Base-by-base conservation (phyloP, 2,113 vertebrate species). In the Xenopus borealis region DNA sequence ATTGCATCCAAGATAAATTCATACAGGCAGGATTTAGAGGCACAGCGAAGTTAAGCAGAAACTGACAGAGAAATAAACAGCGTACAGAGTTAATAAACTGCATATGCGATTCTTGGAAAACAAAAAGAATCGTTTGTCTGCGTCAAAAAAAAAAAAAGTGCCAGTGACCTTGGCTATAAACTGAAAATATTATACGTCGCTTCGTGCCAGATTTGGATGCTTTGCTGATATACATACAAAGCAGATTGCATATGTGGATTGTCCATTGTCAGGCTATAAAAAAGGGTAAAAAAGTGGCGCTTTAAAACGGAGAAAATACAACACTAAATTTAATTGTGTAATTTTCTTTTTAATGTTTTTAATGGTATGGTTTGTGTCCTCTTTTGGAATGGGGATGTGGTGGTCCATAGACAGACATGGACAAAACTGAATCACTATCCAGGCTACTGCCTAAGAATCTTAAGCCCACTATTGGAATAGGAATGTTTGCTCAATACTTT, bases 91-190 rank as follows among this genome's bases (percentile, higher is more conserved):
- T 75, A 75, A 75, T 62, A 68, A 33, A 58, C 11, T 68, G 20
- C 72, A 75, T 68, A 62, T 75, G 72, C 40, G 45, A 45, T 75
- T 75, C 20, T 61, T 75, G 72, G 72, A 68, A 30, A 13, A 52
- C 44, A 33, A 61, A 8, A 9, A 66, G 19, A 58, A 30, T 13
- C 17, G 7, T 62, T 23, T 23, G 19, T 62, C 59, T 62, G 59
- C 12, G 30, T 66, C 9, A 23, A 73, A 50, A 73, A 65, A 23
- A 73, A 50, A 73, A 65, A 57, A 66, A 44, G 62, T 73, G 71
- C 45, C 20, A n/a, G 53, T n/a, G 16, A 55, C 40, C 17, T 75
- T 62, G 64, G 40, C 53, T 16, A 40, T 61, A 45, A 61, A 18
- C 30, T n/a, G 20, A 12, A 68, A 61, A 50, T 75, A 75, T 75